Percentiles rank a stretch among this genome's conserved stretches.
Conservation (phyloP, 2,113 vertebrate species). For the Myrmophylax atrothorax region DNA sequence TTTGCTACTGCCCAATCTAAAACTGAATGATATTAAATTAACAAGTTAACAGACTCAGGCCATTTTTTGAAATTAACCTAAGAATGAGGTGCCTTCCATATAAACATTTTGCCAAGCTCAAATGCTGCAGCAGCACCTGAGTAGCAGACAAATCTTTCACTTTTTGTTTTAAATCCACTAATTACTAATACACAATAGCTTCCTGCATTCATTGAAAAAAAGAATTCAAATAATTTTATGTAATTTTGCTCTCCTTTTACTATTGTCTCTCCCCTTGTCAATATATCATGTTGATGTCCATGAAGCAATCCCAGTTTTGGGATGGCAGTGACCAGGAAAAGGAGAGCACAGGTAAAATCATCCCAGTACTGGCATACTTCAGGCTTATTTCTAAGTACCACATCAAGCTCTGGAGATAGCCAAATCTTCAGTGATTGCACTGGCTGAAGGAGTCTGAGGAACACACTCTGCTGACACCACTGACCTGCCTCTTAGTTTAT, state of each 20-base stretch:
- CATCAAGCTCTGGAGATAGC: neutral
- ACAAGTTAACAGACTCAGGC: neutral
- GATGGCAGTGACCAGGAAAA: neutral
- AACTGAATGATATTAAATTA: neutral
- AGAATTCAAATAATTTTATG: neutral
- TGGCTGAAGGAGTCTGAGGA: neutral
- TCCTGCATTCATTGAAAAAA: neutral
- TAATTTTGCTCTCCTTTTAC: neutral
- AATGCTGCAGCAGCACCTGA: neutral
- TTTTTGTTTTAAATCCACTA: neutral
- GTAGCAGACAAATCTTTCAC: neutral
- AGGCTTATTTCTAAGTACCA: neutral
- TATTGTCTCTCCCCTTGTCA: neutral
- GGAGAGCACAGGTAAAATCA: neutral
- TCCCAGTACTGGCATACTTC: neutral
- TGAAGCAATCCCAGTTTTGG: neutral
- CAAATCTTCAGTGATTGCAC: neutral
- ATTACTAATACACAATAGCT: neutral
- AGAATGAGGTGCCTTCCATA: neutral
- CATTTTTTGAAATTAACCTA: neutral
- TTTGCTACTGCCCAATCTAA: neutral
- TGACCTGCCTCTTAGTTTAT: neutral
- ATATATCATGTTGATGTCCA: neutral
- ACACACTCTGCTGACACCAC: neutral
- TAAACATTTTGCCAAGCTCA: neutral